phyloP scores from a whole-genome alignment of 2,113 vertebrate genomes.

The Cinclus mexicanus region DNA sequence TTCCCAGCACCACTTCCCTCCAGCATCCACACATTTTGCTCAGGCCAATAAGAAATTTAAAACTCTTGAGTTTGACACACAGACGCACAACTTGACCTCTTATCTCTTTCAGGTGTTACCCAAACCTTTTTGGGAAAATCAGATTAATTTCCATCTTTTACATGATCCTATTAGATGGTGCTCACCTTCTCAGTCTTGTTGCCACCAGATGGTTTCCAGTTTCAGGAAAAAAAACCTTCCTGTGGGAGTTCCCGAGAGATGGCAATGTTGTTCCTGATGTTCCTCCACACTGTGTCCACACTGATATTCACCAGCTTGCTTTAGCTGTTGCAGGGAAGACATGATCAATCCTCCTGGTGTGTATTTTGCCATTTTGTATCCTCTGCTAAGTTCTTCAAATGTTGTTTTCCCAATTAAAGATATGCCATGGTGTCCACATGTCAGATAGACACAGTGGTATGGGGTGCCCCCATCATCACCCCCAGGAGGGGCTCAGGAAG shows the following conservation, averaged over 20 bases:
- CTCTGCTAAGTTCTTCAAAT: background rate
- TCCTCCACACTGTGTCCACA: background rate
- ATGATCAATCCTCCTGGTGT: background rate
- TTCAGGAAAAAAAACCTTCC: background rate
- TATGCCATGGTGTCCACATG: fast-evolving
- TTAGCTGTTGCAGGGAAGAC: background rate
- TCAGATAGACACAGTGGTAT: background rate
- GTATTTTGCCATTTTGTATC: background rate
- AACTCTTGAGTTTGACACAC: background rate
- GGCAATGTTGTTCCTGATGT: background rate
- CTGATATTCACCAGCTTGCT: background rate
- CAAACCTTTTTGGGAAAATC: background rate
- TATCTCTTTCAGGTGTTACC: background rate
- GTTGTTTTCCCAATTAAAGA: background rate
- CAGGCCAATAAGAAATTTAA: background rate
- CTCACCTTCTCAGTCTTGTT: background rate
- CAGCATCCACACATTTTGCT: background rate
- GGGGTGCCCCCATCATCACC: background rate
- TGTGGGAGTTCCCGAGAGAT: background rate
- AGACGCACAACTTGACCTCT: background rate
- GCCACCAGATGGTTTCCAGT: background rate
- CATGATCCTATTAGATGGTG: background rate
- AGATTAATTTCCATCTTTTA: background rate
- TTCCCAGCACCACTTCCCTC: background rate
- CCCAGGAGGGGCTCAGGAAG: background rate